Evolutionary conservation across 2,113 vertebrate genomes (phyloP).

Genomic region (Perca schrenkii): DNA sequence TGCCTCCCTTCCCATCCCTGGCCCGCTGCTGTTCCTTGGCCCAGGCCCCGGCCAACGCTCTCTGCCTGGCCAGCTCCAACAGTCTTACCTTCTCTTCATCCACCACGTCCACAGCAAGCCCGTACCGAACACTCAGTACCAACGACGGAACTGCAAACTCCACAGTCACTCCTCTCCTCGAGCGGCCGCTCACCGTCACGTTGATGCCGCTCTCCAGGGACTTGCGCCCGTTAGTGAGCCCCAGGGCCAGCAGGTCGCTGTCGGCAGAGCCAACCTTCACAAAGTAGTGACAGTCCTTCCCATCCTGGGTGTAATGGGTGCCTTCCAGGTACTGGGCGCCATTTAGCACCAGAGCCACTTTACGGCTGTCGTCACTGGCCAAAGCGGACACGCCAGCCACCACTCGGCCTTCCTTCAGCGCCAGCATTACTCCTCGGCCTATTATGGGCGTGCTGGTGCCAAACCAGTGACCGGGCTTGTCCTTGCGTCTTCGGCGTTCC

Average conservation of each 20-base stretch:
- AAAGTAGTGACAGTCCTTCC: slow-evolving; percentile 95
- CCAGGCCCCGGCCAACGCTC: slow-evolving; percentile 94
- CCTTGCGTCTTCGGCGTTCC: slow-evolving; percentile 87
- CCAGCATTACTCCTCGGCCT: slow-evolving; percentile 96
- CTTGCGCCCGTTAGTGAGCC: slow-evolving; percentile 93
- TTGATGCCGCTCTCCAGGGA: slow-evolving; percentile 94
- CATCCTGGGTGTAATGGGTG: slow-evolving; percentile 96
- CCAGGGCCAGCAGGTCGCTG: slow-evolving; percentile 92
- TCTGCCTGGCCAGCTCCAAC: slow-evolving; percentile 93
- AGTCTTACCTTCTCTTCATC: slow-evolving; percentile 96
- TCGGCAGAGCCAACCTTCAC: slow-evolving; percentile 96
- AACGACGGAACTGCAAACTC: slow-evolving; percentile 92
- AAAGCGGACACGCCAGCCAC: slow-evolving; percentile 90
- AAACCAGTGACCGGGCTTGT: slow-evolving; percentile 97
- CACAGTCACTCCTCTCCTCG: slow-evolving; percentile 92
- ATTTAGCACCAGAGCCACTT: slow-evolving; percentile 94
- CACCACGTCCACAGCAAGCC: slow-evolving; percentile 90
- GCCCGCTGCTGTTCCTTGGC: slow-evolving; percentile 95
- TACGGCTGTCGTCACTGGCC: slow-evolving; percentile 95
- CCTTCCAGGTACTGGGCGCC: slow-evolving; percentile 95
- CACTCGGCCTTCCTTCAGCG: slow-evolving; percentile 93
- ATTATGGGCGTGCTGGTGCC: slow-evolving; percentile 94
- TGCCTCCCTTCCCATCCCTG: slow-evolving; percentile 94
- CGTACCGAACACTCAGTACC: slow-evolving; percentile 94
- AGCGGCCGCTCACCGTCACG: slow-evolving; percentile 94